Conservation (phyloP, 64 coral and sea anemone genomes). For the Actinia tenebrosa region DNA sequence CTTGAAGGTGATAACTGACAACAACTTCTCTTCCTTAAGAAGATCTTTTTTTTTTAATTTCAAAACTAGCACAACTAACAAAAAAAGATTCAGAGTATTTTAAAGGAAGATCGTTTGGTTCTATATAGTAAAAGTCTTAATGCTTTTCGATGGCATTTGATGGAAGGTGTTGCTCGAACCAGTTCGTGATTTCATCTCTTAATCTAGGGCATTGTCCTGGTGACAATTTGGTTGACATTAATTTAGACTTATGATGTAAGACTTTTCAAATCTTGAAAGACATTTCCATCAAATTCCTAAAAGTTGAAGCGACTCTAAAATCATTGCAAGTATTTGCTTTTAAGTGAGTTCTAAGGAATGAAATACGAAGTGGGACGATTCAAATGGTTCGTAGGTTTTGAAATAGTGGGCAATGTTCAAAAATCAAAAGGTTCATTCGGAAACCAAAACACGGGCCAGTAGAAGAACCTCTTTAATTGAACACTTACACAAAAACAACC, state of each 20-base stretch:
- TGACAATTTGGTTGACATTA: not conserved
- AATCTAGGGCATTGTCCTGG: slow-evolving; percentile 1
- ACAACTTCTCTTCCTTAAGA: not conserved
- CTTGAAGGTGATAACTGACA: not conserved
- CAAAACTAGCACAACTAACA: not conserved
- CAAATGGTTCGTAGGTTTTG: not conserved
- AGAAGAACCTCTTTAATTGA: slow-evolving; percentile 11
- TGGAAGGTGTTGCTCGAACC: not conserved
- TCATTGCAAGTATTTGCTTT: not conserved
- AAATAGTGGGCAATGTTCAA: not conserved
- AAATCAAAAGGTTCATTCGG: slow-evolving; percentile 27
- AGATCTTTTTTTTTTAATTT: not conserved
- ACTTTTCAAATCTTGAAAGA: not conserved
- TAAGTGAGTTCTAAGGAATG: not conserved
- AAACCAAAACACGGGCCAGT: not conserved
- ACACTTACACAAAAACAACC: slow-evolving; percentile 61
- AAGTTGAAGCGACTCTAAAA: not conserved
- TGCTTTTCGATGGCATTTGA: not conserved
- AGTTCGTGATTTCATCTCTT: not conserved
- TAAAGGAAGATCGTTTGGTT: too few relatives aligned
- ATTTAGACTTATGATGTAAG: not conserved
- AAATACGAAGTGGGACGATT: not conserved
- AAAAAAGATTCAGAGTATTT: too few relatives aligned
- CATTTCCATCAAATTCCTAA: not conserved
- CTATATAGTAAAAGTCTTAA: not conserved